Base-by-base conservation (phyloP, 2,113 vertebrate genomes). In the Rutilus rutilus region DNA sequence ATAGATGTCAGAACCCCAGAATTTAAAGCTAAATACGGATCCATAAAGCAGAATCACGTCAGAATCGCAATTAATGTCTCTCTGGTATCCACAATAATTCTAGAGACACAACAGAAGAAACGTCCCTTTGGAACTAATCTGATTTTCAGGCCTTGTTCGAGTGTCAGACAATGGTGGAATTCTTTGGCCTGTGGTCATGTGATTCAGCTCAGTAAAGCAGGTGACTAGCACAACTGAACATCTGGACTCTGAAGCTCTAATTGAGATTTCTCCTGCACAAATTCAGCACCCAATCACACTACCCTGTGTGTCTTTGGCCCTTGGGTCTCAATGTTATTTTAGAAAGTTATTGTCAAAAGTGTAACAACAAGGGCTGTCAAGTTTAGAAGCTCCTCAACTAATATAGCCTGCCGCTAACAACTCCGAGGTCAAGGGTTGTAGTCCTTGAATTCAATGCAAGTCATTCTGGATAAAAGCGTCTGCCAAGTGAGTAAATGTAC, bases 151-250 rank as follows among this genome's bases (percentile, higher is more conserved):
- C n/a, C 42, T 69, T 67, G n/a, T 86, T 85, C 39, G 14, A 79
- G 79, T 64, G 36, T 73, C 74, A 86, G 78, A 75, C 81, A 86
- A 71, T 67, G 65, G 57, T 73, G 78, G 81, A 86, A 85, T 87
- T 82, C 50, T 89, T 83, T 86, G 73, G 77, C 80, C 79, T 17
- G 78, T 79, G 78, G 64, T 81, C 86, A 88, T 85, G 84, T 86
- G 82, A 87, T 75, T 86, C 54, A 9, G 42, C 78, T 88, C 71
- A 79, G 78, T 83, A 82, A 90, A 88, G 88, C 89, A 90, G 87
- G 90, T 89, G 90, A 79, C 81, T 86, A 59, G 59, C 74, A 69
- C 50, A 54, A 82, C 84, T 57, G 85, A 90, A 87, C 87, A 92
- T 89, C 85, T 89, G 90, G 90, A 89, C 82, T 86, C 73, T 65